Base-by-base conservation (phyloP, 2,888 invertebrate genomes). In the Sialis fuliginosa region DNA sequence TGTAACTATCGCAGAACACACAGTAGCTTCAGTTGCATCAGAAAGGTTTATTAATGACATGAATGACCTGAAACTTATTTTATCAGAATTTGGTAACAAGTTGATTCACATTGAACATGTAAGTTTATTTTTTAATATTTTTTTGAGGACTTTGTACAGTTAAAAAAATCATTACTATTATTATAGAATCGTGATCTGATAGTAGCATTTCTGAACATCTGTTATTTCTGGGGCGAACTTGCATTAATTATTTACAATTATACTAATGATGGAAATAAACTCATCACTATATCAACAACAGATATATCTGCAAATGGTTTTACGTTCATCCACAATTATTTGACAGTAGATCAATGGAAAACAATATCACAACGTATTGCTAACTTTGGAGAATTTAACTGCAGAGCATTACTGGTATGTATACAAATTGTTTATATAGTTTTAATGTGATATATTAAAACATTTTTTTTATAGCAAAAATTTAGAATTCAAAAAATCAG, bases 1-100 rank as follows among this genome's bases (percentile, higher is more conserved):
- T 33, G 51, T 59, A 12, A 53, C 54, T 32, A 55, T 63, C 45
- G 56, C 58, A 39, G 60, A 62, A 41, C 47, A 57, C 46, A 54
- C 51, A 7, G 51, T 53, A 32, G 50, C 56, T 31, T 49, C 54
- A 43, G 6, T 47, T 13, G 48, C 46, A 33, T 56, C 58, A 41
- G 45, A 52, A 39, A 61, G 59, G 49, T 60, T 62, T 49, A 44
- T 56, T 9, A 52, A 52, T 34, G 48, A 50, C 31, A 49, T 63
- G 34, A 33, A 48, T 13, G 59, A 62, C 39, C 47, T 62, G 6
- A 53, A 54, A 37, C 52, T 55, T 46, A 45, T 52, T 42, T 41
- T 63, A n/a, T 49, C 52, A 34, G 37, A 48, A 22, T 52, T 60
- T 40, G 40, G 53, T 12, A 50, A 52, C 6, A 55, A 52, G 48